Percentiles rank a stretch among this genome's conserved stretches.
Evolutionary conservation across 2,888 invertebrate species (phyloP).

Genomic region (Gandaritis pyraliata): DNA sequence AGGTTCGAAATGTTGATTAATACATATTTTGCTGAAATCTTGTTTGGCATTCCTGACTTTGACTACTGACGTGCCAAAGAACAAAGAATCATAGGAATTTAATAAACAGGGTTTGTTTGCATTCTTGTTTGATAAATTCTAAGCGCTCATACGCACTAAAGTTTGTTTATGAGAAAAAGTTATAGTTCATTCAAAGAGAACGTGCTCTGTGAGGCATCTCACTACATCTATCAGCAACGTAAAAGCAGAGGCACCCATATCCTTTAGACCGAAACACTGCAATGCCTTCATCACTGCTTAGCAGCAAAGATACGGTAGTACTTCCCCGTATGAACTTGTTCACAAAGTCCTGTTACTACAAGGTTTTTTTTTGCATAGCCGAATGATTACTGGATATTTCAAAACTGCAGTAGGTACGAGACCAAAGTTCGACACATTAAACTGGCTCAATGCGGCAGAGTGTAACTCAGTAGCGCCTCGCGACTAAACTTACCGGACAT

Average conservation of each 20-base stretch:
- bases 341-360: no score
- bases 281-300: no score
- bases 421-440: slow-evolving; percentile 41
- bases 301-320: no score
- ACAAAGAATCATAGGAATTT: slow-evolving; percentile 29
- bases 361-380: no score
- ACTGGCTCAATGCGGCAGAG: slow-evolving; percentile 47
- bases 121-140: slow-evolving; percentile 10
- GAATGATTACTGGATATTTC: slow-evolving; percentile 22
- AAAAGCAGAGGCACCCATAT: no score
- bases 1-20: slow-evolving; percentile 7
- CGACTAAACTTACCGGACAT: slow-evolving; percentile 68
- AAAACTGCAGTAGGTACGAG: slow-evolving; percentile 36
- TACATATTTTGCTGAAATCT: slow-evolving; percentile 7
- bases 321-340: no score
- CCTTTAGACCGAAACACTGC: no score
- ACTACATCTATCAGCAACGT: no score
- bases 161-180: background rate
- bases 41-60: slow-evolving; percentile 5
- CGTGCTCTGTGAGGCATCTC: no score
- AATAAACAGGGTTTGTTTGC: slow-evolving; percentile 20
- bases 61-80: slow-evolving; percentile 7
- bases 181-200: no score
- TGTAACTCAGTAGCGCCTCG: slow-evolving; percentile 64
- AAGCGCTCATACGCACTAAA: background rate